Conservation (phyloP, 1,140 invertebrate genomes). For the Solenopsis fugax region DNA sequence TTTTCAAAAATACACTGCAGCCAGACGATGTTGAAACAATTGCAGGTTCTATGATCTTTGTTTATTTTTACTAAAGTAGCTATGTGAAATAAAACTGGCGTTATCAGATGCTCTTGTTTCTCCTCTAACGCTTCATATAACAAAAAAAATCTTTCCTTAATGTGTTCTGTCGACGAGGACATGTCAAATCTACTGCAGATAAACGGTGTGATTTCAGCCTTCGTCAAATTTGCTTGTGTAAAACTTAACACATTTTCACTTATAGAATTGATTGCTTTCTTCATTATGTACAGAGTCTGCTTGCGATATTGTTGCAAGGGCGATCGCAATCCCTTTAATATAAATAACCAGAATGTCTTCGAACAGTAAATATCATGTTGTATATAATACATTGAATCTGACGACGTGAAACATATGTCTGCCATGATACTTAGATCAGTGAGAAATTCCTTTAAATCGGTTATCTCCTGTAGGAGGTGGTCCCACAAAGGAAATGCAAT, state of each 20-base stretch:
- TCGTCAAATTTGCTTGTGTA: not conserved
- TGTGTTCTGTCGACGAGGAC: slow-evolving; percentile 51
- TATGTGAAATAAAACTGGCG: slow-evolving; percentile 86
- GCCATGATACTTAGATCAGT: slow-evolving; percentile 69
- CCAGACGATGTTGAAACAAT: slow-evolving; percentile 81
- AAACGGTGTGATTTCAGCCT: slow-evolving; percentile 72
- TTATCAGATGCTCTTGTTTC: slow-evolving; percentile 88
- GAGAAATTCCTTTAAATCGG: slow-evolving; percentile 67
- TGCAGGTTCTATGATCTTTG: slow-evolving; percentile 68
- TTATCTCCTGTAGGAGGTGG: slow-evolving; percentile 42
- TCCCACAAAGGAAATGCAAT: slow-evolving; percentile 65
- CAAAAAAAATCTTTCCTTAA: slow-evolving; percentile 84
- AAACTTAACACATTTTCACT: slow-evolving; percentile 27
- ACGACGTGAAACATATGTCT: slow-evolving; percentile 68
- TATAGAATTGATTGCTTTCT: slow-evolving; percentile 76
- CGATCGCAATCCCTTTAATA: slow-evolving; percentile 72
- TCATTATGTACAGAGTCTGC: slow-evolving; percentile 82
- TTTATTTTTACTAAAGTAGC: slow-evolving; percentile 77
- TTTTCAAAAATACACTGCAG: slow-evolving; percentile 83
- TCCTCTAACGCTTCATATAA: slow-evolving; percentile 88
- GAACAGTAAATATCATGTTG: slow-evolving; percentile 61
- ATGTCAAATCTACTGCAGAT: slow-evolving; percentile 52
- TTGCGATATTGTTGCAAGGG: slow-evolving; percentile 78
- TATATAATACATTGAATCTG: slow-evolving; percentile 21
- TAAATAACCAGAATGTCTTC: slow-evolving; percentile 74